Conservation (phyloP, 1,140 invertebrate species). For the Leucophenga varia region DNA sequence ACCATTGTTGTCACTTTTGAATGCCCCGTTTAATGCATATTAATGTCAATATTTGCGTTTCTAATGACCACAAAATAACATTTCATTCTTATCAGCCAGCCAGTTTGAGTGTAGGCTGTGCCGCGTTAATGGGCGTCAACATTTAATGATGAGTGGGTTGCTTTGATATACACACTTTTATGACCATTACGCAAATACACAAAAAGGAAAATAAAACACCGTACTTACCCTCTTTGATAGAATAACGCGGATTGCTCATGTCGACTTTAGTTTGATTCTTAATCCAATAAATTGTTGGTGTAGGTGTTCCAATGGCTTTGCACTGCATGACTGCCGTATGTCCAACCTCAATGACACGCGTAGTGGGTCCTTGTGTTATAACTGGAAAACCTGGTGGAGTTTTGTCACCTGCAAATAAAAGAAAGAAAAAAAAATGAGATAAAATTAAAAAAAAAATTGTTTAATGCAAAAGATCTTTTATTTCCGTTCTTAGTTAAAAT, state of each 20-base stretch:
- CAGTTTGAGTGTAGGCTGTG: conserved; percentile 16
- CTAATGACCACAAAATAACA: conserved; percentile 48
- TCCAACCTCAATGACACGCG: conserved; percentile 93
- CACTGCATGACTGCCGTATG: conserved; percentile 86
- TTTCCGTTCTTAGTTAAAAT: too few relatives aligned
- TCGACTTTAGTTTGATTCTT: conserved; percentile 88
- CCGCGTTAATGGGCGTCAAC: conserved; percentile 15
- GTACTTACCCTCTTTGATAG: conserved; percentile 77
- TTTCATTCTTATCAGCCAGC: too few relatives aligned
- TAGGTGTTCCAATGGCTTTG: conserved; percentile 80
- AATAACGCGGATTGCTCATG: conserved; percentile 81
- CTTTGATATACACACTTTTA: too few relatives aligned
- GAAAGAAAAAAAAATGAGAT: conserved; percentile 34
- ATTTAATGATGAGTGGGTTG: too few relatives aligned
- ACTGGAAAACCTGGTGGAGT: conserved; percentile 87
- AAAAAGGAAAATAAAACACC: too few relatives aligned
- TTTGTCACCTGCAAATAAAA: conserved; percentile 74
- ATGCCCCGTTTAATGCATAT: conserved; percentile 45
- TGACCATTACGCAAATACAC: too few relatives aligned
- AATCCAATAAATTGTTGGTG: conserved; percentile 88
- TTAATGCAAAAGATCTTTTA: too few relatives aligned
- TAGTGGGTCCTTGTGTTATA: conserved; percentile 76
- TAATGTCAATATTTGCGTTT: conserved; percentile 48
- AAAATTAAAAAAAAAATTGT: conserved; percentile 14
- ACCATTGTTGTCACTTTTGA: conserved; percentile 48